These are phyloP conservation scores for Eilema caniola DNA, from an alignment of 2,888 invertebrate genomes.

Conservation along the genomic window DNA sequence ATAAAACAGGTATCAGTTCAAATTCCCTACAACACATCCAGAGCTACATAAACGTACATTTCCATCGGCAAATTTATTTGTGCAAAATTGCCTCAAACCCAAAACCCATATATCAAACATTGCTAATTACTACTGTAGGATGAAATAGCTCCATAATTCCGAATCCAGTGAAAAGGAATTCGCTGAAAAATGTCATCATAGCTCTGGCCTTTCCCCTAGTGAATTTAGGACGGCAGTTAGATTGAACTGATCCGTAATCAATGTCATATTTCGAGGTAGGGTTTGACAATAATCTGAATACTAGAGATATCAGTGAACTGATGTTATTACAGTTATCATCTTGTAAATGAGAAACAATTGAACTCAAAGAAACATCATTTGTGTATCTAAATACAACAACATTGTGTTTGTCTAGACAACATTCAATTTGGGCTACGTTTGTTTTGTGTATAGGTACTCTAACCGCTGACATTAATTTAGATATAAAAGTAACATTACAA, in stretches of 20 bases:
- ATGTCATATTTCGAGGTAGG: background rate
- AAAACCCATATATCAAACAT: slow-evolving; percentile 49
- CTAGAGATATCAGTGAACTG: background rate
- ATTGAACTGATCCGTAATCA: slow-evolving; percentile 3
- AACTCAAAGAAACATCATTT: background rate
- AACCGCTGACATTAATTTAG: background rate
- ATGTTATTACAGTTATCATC: slow-evolving; percentile 4
- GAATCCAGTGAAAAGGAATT: slow-evolving; percentile 17
- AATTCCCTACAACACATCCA: background rate
- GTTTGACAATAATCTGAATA: slow-evolving; percentile 8
- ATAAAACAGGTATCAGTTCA: background rate
- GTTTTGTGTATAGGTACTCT: background rate
- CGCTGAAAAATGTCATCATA: slow-evolving; percentile 9
- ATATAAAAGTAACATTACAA: background rate
- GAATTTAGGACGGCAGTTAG: slow-evolving; percentile 11
- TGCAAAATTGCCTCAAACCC: slow-evolving; percentile 59
- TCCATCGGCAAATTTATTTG: slow-evolving; percentile 49
- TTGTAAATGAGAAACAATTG: background rate
- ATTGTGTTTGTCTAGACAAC: background rate
- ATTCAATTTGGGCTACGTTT: background rate
- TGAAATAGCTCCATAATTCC: slow-evolving; percentile 21
- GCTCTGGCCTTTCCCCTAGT: slow-evolving; percentile 3
- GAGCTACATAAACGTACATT: too few relatives aligned
- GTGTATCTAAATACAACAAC: background rate
- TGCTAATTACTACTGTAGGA: slow-evolving; percentile 35